Percentiles rank a stretch among this genome's conserved stretches.
These are phyloP conservation scores for Melipona quadrifasciata DNA, from an alignment of 1,140 invertebrate genomes.

Conservation along the genomic window DNA sequence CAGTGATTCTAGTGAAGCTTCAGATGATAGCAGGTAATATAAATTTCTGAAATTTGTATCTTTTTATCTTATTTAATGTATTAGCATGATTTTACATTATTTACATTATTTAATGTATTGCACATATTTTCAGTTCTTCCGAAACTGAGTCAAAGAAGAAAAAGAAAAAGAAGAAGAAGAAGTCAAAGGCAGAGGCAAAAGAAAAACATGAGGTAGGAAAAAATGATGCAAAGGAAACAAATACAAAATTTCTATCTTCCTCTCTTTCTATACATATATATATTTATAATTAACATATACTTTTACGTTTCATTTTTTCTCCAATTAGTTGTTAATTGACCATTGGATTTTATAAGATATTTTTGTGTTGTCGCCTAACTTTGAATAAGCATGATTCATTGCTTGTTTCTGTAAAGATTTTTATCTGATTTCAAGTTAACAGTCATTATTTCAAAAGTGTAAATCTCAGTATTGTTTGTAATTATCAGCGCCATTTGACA, in stretches of 20 bases:
- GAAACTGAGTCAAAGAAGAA: slow-evolving; percentile 76
- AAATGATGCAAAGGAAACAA: slow-evolving; percentile 51
- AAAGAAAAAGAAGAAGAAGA: slow-evolving; percentile 77
- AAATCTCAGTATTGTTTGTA: slow-evolving; percentile 82
- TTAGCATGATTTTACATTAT: too few relatives aligned
- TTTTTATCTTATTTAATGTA: not conserved
- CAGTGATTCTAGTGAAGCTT: slow-evolving; percentile 76
- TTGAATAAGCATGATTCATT: slow-evolving; percentile 73
- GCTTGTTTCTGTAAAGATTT: slow-evolving; percentile 70
- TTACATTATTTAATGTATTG: slow-evolving; percentile 5
- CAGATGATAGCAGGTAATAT: slow-evolving; percentile 76
- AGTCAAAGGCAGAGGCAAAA: slow-evolving; percentile 70
- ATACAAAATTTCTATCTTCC: slow-evolving; percentile 46
- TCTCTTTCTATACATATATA: slow-evolving; percentile 50
- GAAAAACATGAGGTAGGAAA: slow-evolving; percentile 76
- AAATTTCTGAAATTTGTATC: too few relatives aligned
- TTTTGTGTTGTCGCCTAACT: slow-evolving; percentile 64
- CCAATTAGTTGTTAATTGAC: slow-evolving; percentile 63
- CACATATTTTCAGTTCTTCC: slow-evolving; percentile 62
- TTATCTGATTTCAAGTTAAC: slow-evolving; percentile 79
- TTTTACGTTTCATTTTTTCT: slow-evolving; percentile 65
- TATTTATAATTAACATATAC: slow-evolving; percentile 56
- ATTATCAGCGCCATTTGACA: slow-evolving; percentile 82
- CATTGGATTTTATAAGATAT: slow-evolving; percentile 56
- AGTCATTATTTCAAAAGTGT: slow-evolving; percentile 81